Conservation (phyloP, 2,113 vertebrate species). For the Ptilonorhynchus violaceus region DNA sequence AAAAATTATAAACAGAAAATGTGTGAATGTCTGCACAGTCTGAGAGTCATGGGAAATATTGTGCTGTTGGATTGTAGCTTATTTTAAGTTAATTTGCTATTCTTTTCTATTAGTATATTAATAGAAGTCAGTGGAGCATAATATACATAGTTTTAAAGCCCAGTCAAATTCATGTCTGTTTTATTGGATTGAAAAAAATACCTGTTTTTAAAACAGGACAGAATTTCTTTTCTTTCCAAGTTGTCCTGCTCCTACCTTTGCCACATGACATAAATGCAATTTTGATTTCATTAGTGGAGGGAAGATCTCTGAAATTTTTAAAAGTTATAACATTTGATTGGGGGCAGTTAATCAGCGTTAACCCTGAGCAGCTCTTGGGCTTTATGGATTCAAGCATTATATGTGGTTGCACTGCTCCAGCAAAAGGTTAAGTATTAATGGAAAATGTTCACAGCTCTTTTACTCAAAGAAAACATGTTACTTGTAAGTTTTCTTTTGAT, state of each 20-base stretch:
- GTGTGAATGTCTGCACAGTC: conserved; percentile 81
- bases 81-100: conserved; percentile 37
- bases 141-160: neutral
- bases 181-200: neutral
- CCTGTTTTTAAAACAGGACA: neutral
- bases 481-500: conserved; percentile 88
- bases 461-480: conserved; percentile 83
- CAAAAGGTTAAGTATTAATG: conserved; percentile 89
- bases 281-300: conserved; percentile 23
- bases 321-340: conserved; percentile 55
- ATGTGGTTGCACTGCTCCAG: conserved; percentile 78
- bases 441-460: conserved; percentile 85
- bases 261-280: conserved; percentile 3
- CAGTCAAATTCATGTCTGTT: neutral
- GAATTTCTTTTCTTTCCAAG: neutral
- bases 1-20: conserved; percentile 85
- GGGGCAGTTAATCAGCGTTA: conserved; percentile 73
- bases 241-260: neutral
- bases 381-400: conserved; percentile 75
- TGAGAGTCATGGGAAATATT: conserved; percentile 51
- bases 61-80: conserved; percentile 19
- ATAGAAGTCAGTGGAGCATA: neutral
- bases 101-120: conserved; percentile 37
- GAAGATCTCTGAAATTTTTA: conserved; percentile 45
- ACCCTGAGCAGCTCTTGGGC: conserved; percentile 72